These are phyloP conservation scores for Intellagama lesueurii DNA, from an alignment of 2,797 vertebrate genomes.

Conservation along the genomic window DNA sequence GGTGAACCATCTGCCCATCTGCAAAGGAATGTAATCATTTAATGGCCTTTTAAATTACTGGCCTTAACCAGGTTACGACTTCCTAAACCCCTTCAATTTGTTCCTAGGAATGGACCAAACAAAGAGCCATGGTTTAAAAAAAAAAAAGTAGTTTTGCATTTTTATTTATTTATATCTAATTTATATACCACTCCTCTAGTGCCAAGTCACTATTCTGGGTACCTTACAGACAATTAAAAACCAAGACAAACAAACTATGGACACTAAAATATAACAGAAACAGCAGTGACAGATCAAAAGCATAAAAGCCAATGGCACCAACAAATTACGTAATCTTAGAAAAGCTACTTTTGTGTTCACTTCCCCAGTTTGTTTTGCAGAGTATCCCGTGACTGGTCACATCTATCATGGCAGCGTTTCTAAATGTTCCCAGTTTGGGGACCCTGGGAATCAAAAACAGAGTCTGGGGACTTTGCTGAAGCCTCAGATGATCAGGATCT, in stretches of 20 bases:
- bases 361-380: background rate
- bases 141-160: background rate
- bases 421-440: background rate
- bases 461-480: background rate
- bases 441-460: background rate
- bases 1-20: slow-evolving; percentile 90
- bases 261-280: too few species aligned
- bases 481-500: background rate
- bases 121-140: background rate
- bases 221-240: too few species aligned
- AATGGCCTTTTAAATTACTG: background rate
- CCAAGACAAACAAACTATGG: too few species aligned
- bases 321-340: too few species aligned
- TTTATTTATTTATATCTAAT: background rate
- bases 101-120: background rate
- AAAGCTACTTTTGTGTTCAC: background rate
- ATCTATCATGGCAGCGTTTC: too few species aligned
- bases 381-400: background rate
- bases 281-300: too few species aligned
- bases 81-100: background rate
- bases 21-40: slow-evolving; percentile 60
- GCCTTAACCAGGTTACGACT: background rate
- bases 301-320: too few species aligned
- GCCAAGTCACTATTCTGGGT: too few species aligned
- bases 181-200: too few species aligned